Conservation (phyloP, 2,113 vertebrate species). For the Lampris megalopsis region DNA sequence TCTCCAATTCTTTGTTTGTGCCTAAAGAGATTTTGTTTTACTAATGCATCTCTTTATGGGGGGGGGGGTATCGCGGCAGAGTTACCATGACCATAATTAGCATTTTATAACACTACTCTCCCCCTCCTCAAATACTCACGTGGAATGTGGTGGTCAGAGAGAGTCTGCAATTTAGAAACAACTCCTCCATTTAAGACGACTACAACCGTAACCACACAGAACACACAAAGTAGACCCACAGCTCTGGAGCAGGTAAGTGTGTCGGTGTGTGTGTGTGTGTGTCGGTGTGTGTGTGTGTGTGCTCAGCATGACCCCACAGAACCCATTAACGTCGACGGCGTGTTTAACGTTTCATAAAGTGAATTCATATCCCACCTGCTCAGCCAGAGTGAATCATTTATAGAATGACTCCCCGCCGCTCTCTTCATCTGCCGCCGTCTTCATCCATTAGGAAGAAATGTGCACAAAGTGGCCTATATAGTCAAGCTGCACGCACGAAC, state of each 20-base stretch:
- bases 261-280: slow-evolving; percentile 2
- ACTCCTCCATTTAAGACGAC: background rate
- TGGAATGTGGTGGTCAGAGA: background rate
- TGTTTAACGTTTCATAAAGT: slow-evolving; percentile 54
- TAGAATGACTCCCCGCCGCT: slow-evolving; percentile 5
- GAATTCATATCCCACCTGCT: slow-evolving; percentile 21
- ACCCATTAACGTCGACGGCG: slow-evolving; percentile 28
- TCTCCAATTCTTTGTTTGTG: slow-evolving; percentile 4
- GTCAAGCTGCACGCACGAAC: background rate
- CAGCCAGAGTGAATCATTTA: slow-evolving; percentile 45
- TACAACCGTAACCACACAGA: background rate
- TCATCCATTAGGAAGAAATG: slow-evolving; percentile 24
- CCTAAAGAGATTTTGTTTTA: slow-evolving; percentile 5
- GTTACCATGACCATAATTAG: slow-evolving; percentile 18
- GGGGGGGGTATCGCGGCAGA: background rate
- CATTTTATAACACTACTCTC: background rate
- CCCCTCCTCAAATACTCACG: background rate
- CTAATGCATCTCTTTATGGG: slow-evolving; percentile 18
- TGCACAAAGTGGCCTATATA: background rate
- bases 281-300: slow-evolving; percentile 1
- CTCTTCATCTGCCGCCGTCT: background rate
- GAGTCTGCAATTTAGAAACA: background rate
- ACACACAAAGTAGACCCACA: slow-evolving; percentile 3
- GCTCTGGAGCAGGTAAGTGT: slow-evolving; percentile 16
- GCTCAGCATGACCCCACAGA: background rate